Evolutionary conservation across 2,797 vertebrate genomes (phyloP).

Genomic region (Girardinus metallicus): DNA sequence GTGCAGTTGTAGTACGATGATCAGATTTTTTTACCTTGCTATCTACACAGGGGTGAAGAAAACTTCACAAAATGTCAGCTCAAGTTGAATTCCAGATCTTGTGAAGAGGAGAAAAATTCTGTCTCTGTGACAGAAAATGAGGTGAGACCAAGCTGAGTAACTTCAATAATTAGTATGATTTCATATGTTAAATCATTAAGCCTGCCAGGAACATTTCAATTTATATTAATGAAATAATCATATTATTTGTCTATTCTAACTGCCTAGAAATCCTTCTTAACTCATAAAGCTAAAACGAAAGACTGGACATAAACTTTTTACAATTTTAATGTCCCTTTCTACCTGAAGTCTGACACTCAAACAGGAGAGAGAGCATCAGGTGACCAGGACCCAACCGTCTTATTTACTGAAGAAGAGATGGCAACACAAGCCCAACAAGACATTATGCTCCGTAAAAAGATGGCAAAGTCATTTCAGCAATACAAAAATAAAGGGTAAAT

Average conservation of each 20-base stretch:
- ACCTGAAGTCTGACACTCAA: neutral
- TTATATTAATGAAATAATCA: too few relatives aligned
- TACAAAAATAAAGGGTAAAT: slow-evolving; percentile 3
- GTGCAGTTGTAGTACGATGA: neutral
- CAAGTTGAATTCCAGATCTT: slow-evolving; percentile 46
- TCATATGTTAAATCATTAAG: too few relatives aligned
- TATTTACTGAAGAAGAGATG: neutral
- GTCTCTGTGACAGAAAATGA: slow-evolving; percentile 44
- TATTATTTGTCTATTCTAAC: too few relatives aligned
- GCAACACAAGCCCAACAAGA: neutral
- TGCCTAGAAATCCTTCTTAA: too few relatives aligned
- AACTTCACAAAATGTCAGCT: slow-evolving; percentile 40
- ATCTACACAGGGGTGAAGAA: neutral
- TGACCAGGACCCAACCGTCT: too few relatives aligned
- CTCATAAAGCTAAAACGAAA: too few relatives aligned
- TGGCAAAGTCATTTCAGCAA: slow-evolving; percentile 1
- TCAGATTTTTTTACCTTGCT: neutral
- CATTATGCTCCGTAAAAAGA: neutral
- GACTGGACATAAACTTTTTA: too few relatives aligned
- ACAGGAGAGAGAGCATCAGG: neutral
- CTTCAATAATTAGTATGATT: neutral
- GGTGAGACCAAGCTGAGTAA: neutral
- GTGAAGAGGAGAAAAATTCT: slow-evolving; percentile 60
- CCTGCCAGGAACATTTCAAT: neutral
- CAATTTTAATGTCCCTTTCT: too few relatives aligned